phyloP scores from a whole-genome alignment of 2,888 invertebrate species.

The Platycheirus rosarum region DNA sequence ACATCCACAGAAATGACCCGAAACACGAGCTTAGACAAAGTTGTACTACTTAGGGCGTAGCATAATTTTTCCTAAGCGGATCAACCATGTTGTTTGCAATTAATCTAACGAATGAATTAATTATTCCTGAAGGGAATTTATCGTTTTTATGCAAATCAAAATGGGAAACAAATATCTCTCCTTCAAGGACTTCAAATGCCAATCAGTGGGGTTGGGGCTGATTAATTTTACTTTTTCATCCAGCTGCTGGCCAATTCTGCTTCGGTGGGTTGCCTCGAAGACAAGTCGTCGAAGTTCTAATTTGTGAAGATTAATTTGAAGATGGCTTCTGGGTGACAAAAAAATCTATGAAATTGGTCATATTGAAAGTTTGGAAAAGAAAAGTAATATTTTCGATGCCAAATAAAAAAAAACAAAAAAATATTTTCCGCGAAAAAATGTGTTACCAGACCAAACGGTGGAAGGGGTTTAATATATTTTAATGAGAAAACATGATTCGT shows the following conservation, averaged over 20 bases:
- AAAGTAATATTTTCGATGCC: not conserved
- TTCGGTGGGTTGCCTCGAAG: not conserved
- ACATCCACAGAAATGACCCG: slow-evolving; percentile 4
- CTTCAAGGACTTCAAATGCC: slow-evolving; percentile 10
- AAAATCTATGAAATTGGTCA: not conserved
- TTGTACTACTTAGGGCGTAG: not conserved
- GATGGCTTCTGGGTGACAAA: not conserved
- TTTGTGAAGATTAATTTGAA: slow-evolving; percentile 21
- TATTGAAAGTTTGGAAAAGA: not conserved
- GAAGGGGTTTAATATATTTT: too few species aligned
- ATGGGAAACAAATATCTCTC: slow-evolving; percentile 27
- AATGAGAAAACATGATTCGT: too few species aligned
- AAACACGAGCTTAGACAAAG: slow-evolving; percentile 1
- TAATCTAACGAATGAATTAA: slow-evolving; percentile 62
- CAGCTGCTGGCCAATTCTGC: not conserved
- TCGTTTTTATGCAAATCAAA: slow-evolving; percentile 64
- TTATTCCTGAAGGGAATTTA: slow-evolving; percentile 46
- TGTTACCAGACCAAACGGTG: too few species aligned
- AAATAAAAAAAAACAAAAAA: not conserved
- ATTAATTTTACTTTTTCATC: slow-evolving; percentile 59
- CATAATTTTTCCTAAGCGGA: slow-evolving; percentile 27
- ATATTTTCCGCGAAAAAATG: not conserved
- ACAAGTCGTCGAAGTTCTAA: slow-evolving; percentile 7
- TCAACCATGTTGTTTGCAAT: slow-evolving; percentile 49
- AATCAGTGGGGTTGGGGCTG: slow-evolving; percentile 24